A percentile compares a stretch with the other conserved stretches of the same genome.
Conservation (phyloP, 2,888 invertebrate species). For the Drosophila parthenogenetica region DNA sequence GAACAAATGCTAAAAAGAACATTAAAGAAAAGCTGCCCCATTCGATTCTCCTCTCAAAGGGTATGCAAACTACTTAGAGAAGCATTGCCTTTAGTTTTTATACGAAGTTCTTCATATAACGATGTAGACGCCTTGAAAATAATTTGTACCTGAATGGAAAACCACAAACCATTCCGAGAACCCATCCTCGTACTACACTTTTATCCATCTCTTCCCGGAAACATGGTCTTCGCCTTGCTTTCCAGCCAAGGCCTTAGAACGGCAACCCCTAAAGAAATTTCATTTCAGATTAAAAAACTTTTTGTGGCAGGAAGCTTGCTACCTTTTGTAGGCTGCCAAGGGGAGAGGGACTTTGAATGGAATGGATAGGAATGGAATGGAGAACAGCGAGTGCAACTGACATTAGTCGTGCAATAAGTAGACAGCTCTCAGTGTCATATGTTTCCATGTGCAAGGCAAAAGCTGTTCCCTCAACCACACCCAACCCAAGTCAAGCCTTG, state of each 20-base stretch:
- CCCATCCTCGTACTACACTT: conserved; percentile 2
- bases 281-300: conserved; percentile 66
- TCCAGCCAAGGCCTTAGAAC: conserved; percentile 11
- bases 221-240: neutral
- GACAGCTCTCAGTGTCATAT: conserved; percentile 78
- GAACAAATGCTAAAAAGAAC: too few species aligned
- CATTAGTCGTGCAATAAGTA: conserved; percentile 80
- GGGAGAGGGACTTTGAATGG: neutral
- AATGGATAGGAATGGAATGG: neutral
- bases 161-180: conserved; percentile 50
- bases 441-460: conserved; percentile 67
- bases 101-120: conserved; percentile 47
- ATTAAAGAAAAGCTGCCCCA: neutral
- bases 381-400: conserved; percentile 64
- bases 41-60: neutral
- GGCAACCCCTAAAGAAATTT: conserved; percentile 52
- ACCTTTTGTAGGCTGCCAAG: conserved; percentile 70
- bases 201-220: neutral
- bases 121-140: conserved; percentile 60
- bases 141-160: conserved; percentile 65
- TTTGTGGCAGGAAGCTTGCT: conserved; percentile 70
- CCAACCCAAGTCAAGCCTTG: conserved; percentile 23
- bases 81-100: conserved; percentile 19
- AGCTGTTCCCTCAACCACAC: conserved; percentile 30
- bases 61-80: conserved; percentile 37